phyloP scores from a whole-genome alignment of 2,797 vertebrate species.

The Lates japonicus region DNA sequence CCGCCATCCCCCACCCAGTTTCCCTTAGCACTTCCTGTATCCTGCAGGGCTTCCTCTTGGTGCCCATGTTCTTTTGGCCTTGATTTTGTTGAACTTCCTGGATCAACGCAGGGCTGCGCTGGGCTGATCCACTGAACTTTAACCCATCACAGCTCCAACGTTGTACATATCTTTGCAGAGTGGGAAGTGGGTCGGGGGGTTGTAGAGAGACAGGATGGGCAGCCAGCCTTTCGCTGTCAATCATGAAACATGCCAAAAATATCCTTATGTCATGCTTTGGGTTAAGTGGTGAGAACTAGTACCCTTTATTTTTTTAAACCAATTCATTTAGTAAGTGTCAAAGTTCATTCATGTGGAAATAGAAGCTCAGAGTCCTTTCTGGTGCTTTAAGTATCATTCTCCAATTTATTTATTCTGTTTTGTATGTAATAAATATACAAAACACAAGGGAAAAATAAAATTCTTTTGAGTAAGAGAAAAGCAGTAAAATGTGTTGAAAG shows the following conservation, averaged over 20 bases:
- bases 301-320: no score
- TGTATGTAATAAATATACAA: not conserved
- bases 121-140: conserved; percentile 34
- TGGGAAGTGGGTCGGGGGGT: not conserved
- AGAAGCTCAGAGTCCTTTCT: no score
- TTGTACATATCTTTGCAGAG: not conserved
- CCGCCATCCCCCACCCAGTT: conserved; percentile 34
- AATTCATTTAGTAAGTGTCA: not conserved
- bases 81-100: conserved; percentile 55
- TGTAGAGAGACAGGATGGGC: conserved; percentile 1
- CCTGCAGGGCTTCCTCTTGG: conserved; percentile 65
- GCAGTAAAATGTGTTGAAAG: not conserved
- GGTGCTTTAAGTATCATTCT: not conserved
- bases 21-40: conserved; percentile 73
- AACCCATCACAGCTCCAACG: not conserved
- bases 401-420: no score
- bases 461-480: not conserved
- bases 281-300: not conserved
- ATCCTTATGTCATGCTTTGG: not conserved
- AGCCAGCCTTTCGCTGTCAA: conserved; percentile 14
- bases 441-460: not conserved
- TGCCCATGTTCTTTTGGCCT: conserved; percentile 55
- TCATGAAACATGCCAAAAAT: conserved; percentile 22
- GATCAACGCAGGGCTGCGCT: not conserved
- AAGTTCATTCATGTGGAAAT: no score